Evolutionary conservation across 1,140 invertebrate species (phyloP).

Genomic region (Drosophila funebris): DNA sequence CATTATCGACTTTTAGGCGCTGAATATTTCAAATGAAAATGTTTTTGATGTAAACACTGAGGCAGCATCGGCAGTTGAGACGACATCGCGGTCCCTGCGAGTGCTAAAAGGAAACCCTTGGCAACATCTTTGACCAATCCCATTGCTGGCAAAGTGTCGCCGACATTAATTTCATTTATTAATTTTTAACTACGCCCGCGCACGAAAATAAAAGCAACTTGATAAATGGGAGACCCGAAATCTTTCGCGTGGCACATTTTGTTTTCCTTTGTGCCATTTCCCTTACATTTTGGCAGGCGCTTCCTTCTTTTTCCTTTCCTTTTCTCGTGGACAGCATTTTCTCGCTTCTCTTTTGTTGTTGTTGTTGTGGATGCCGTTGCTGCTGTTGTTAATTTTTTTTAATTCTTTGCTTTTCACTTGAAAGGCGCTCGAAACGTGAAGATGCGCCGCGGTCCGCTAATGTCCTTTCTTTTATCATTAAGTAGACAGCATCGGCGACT

Average conservation of each 20-base stretch:
- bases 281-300: slow-evolving; percentile 22
- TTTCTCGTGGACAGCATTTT: slow-evolving; percentile 28
- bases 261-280: slow-evolving; percentile 60
- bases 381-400: slow-evolving; percentile 78
- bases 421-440: slow-evolving; percentile 72
- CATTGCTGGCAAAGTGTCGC: slow-evolving; percentile 65
- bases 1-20: slow-evolving; percentile 80
- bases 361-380: slow-evolving; percentile 50
- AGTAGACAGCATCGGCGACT: slow-evolving; percentile 69
- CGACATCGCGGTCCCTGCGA: not conserved
- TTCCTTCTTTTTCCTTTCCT: slow-evolving; percentile 40
- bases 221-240: slow-evolving; percentile 66
- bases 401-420: slow-evolving; percentile 82
- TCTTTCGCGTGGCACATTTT: slow-evolving; percentile 63
- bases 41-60: slow-evolving; percentile 69
- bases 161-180: slow-evolving; percentile 82
- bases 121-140: slow-evolving; percentile 64
- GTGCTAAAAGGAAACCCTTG: slow-evolving; percentile 77
- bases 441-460: slow-evolving; percentile 75
- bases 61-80: not conserved
- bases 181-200: slow-evolving; percentile 81
- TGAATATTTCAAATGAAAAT: slow-evolving; percentile 79
- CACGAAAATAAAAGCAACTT: slow-evolving; percentile 79
- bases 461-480: slow-evolving; percentile 82
- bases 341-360: slow-evolving; percentile 42